Evolutionary conservation across 2,797 vertebrate genomes (phyloP), one percentile per base, ranked within the genome.

Genomic region (Psittacula echo): DNA sequence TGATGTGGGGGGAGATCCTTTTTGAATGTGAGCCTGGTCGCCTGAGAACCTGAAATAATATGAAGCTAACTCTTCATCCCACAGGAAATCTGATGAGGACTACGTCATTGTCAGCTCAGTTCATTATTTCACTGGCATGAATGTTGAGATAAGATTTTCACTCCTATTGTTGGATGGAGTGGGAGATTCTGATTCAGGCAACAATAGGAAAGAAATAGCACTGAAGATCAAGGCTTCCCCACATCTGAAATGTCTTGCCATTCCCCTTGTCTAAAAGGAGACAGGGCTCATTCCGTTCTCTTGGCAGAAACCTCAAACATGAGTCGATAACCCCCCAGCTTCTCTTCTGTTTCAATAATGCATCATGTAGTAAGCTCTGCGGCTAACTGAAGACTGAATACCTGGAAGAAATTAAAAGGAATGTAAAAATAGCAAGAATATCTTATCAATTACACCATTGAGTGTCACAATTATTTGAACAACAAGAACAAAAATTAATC

Each of bases 401-500:
- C 70, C 82, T 87, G 79, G 81, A 89, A 93, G 48, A 94, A 94
- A 96, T 90, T 87, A 95, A 92, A 89, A 94, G 87, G 82, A 90
- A 73, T 51, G 56, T 91, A 87, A 94, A 94, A 91, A 71, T 29
- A 81, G 79, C 48, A 62, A 45, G 70, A 85, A 51, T 82, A 70
- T 72, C 77, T 87, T 64, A 62, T 72, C 58, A 72, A 30, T 73
- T 19, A 45, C n/a, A 32, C 73, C 84, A 54, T 2, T 78, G 67
- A 85, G 64, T 19, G 8, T 86, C 70, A 73, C 53, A 77, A 68
- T 94, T 86, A 87, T 85, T 92, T 92, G 47, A 85, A 81, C 53
- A 92, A 62, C 51, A 85, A 65, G 23, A 64, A 47, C 41, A 86
- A 64, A 62, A 85, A 64, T 50, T 67, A 88, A 84, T 79, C 73